Conservation (phyloP, 2,113 vertebrate species). For the Dicentrarchus labrax region DNA sequence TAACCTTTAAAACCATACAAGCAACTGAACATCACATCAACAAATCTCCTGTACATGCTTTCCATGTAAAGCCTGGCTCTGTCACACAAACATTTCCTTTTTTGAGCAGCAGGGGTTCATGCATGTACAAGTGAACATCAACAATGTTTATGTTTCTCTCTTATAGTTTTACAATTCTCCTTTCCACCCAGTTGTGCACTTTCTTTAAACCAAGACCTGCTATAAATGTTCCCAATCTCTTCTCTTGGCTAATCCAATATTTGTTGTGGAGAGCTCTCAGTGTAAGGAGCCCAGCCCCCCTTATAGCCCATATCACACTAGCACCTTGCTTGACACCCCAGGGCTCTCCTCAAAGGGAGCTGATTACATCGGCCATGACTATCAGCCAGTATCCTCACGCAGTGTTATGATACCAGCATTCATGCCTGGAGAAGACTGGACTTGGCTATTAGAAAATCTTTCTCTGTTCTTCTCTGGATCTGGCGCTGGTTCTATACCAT, state of each 20-base stretch:
- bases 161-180: constrained; percentile 45
- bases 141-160: constrained; percentile 25
- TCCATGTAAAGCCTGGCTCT: constrained; percentile 20
- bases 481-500: background rate
- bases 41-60: constrained; percentile 16
- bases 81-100: constrained; percentile 51
- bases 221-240: constrained; percentile 41
- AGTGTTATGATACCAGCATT: background rate
- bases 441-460: background rate
- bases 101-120: constrained; percentile 22
- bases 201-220: constrained; percentile 29
- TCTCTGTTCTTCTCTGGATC: background rate
- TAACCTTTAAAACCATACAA: constrained; percentile 16
- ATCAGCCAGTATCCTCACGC: background rate
- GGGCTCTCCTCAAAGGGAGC: constrained; percentile 11
- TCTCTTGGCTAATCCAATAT: constrained; percentile 27
- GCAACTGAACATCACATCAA: background rate
- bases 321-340: background rate
- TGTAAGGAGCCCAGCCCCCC: background rate
- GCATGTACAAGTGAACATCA: constrained; percentile 10
- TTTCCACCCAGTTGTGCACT: constrained; percentile 23
- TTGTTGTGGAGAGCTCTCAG: constrained; percentile 31
- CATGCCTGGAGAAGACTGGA: background rate
- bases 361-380: too few relatives aligned
- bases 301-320: background rate